Evolutionary conservation across 2,113 vertebrate genomes (phyloP).

Genomic region (Rhadina sibilatrix): DNA sequence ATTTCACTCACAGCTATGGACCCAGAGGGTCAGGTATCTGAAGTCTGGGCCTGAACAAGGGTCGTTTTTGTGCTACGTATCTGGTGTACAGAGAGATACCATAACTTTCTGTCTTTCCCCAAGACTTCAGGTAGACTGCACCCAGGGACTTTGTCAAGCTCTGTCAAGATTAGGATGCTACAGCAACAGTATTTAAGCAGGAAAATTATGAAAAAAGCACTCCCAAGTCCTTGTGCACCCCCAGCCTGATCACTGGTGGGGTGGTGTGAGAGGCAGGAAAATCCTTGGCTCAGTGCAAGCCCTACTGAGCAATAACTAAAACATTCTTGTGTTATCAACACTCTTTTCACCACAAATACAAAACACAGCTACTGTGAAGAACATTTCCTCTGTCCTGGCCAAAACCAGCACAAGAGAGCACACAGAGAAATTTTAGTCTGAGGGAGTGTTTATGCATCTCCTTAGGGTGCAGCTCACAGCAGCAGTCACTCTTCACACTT

Average conservation of each 20-base stretch:
- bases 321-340: background rate
- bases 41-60: background rate
- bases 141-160: background rate
- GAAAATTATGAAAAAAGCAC: background rate
- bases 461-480: background rate
- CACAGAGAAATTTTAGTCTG: background rate
- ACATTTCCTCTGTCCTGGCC: background rate
- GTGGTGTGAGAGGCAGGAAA: background rate
- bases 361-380: background rate
- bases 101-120: background rate
- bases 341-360: background rate
- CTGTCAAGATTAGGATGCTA: background rate
- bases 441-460: background rate
- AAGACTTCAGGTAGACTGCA: background rate
- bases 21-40: background rate
- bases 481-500: background rate
- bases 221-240: background rate
- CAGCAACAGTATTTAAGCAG: background rate
- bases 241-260: accelerated
- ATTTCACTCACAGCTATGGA: background rate
- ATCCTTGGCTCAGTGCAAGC: background rate
- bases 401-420: background rate
- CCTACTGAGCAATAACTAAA: background rate
- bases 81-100: background rate
- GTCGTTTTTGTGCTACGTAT: background rate